Percentiles rank a stretch among this genome's conserved stretches.
Conservation (phyloP, 37 sponge, comb jelly and placozoan genomes). For the Oopsacas minuta region DNA sequence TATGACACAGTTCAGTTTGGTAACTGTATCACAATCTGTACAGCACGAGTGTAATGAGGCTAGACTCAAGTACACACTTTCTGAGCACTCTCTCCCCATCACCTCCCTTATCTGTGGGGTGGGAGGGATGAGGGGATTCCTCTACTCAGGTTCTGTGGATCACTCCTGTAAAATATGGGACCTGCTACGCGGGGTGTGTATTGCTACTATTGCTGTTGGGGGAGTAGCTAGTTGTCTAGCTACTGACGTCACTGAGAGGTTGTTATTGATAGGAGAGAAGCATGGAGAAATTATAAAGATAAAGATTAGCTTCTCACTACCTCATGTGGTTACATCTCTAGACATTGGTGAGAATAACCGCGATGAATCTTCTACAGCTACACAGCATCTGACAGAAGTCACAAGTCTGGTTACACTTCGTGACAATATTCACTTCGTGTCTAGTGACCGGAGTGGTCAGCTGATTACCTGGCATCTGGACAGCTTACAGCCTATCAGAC, state of each 20-base stretch:
- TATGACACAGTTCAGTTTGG: background rate
- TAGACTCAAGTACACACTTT: background rate
- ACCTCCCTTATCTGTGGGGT: background rate
- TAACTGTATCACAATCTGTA: background rate
- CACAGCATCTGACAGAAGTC: background rate
- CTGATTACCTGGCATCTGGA: background rate
- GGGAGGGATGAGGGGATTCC: background rate
- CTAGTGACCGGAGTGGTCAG: background rate
- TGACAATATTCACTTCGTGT: conserved; percentile 1
- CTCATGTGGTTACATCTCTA: background rate
- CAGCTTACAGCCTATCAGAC: background rate
- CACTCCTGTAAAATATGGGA: background rate
- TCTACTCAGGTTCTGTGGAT: background rate
- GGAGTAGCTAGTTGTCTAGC: background rate
- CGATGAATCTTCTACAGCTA: background rate
- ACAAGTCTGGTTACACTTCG: background rate
- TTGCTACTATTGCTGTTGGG: background rate
- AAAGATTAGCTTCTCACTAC: background rate
- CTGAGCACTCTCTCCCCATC: background rate
- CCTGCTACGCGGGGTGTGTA: background rate
- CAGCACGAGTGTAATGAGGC: conserved; percentile 5
- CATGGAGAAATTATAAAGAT: background rate
- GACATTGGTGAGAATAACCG: background rate
- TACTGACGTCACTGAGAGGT: background rate
- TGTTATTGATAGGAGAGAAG: background rate